A percentile compares a stretch with the other conserved stretches of the same genome.
Evolutionary conservation across 2,797 vertebrate species (phyloP).

Genomic region (Columba guinea): DNA sequence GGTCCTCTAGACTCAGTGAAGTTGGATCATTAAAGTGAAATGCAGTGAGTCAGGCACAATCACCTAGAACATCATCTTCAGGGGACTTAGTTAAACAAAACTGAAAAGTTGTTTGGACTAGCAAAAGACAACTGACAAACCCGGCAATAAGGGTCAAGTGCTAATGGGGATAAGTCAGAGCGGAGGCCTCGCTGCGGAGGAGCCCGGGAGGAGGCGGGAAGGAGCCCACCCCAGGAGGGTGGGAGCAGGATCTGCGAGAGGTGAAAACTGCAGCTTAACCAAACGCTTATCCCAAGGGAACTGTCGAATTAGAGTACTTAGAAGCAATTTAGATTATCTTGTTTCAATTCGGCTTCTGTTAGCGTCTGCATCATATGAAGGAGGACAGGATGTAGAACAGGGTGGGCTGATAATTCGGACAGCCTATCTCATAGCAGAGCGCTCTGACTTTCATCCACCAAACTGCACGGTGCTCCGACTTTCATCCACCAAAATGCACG

Average conservation of each 20-base stretch:
- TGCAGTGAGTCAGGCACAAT: neutral
- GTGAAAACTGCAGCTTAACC: neutral
- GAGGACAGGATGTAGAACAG: neutral
- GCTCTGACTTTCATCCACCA: neutral
- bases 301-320: neutral
- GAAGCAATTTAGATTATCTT: constrained; percentile 18
- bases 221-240: neutral
- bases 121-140: neutral
- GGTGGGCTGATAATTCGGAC: neutral
- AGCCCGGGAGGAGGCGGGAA: neutral
- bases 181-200: neutral
- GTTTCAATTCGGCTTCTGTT: neutral
- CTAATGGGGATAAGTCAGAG: neutral
- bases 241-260: neutral
- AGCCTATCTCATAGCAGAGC: neutral
- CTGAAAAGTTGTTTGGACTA: neutral
- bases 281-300: neutral
- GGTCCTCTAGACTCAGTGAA: neutral
- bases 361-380: neutral
- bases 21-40: constrained; percentile 13
- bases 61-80: neutral
- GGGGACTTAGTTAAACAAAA: neutral
- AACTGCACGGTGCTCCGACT: neutral
- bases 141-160: neutral
- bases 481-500: neutral